phyloP scores from a whole-genome alignment of 2,797 vertebrate species.

The Phaenicophaeus curvirostris region DNA sequence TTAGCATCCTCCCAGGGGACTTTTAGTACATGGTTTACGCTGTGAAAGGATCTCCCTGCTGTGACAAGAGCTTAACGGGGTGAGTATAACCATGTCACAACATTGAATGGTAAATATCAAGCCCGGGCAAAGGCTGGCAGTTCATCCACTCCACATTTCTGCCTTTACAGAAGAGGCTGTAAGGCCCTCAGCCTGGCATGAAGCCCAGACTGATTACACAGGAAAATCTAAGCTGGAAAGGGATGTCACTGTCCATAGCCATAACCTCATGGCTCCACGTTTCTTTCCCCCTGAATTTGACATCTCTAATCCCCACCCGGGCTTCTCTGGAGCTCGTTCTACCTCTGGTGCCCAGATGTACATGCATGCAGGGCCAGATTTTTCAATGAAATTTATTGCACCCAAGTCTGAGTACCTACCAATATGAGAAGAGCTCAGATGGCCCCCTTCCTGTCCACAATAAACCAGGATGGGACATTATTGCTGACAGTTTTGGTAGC shows the following conservation, averaged over 20 bases:
- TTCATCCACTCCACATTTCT: background rate
- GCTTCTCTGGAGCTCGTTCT: fast-evolving
- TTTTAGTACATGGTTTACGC: background rate
- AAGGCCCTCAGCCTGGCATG: background rate
- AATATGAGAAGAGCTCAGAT: background rate
- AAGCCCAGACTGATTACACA: background rate
- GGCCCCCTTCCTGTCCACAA: fast-evolving
- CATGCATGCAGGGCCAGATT: fast-evolving
- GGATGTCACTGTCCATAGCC: background rate
- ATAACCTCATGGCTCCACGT: fast-evolving
- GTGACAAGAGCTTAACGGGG: background rate
- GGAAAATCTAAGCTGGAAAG: background rate
- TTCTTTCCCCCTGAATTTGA: background rate
- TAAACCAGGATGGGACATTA: background rate
- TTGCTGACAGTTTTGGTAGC: background rate
- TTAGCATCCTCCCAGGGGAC: background rate
- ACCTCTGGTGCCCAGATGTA: fast-evolving
- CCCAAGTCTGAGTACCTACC: background rate
- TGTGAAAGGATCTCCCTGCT: fast-evolving
- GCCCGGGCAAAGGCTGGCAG: background rate
- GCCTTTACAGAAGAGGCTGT: background rate
- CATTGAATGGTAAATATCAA: background rate
- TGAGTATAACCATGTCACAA: background rate
- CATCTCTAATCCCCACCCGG: background rate
- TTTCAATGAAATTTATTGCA: background rate